Percentiles rank a stretch among this genome's conserved stretches.
Evolutionary conservation across 2,113 vertebrate species (phyloP).

Genomic region (Herpetotheres cachinnans): DNA sequence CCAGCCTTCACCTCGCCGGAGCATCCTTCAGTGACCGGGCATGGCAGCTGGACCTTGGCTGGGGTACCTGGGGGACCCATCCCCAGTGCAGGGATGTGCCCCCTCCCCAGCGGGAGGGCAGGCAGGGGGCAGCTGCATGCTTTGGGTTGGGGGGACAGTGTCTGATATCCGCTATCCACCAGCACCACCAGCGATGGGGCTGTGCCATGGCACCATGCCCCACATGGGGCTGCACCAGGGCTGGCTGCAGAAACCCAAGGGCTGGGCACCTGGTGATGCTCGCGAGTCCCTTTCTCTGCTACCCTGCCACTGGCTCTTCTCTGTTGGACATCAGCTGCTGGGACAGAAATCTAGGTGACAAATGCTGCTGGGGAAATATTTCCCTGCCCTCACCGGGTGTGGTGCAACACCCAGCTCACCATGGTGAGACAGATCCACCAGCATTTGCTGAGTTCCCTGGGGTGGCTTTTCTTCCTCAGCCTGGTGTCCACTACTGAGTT

Average conservation of each 20-base stretch:
- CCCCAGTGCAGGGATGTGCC: fast-evolving
- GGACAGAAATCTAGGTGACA: not conserved
- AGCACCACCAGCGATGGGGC: fast-evolving
- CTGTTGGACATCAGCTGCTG: no score
- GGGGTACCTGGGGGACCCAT: not conserved
- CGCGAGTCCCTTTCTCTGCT: fast-evolving
- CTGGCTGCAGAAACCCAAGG: not conserved
- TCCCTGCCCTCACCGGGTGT: not conserved
- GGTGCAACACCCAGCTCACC: fast-evolving
- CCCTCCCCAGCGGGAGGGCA: not conserved
- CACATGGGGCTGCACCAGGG: fast-evolving
- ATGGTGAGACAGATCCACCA: fast-evolving
- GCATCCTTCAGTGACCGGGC: fast-evolving
- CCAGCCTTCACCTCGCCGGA: fast-evolving
- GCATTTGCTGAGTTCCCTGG: not conserved
- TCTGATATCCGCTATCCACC: not conserved
- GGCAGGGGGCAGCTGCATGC: not conserved
- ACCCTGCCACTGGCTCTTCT: not conserved
- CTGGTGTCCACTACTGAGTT: not conserved
- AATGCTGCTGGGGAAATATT: not conserved
- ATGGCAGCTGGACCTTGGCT: not conserved
- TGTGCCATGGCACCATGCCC: not conserved
- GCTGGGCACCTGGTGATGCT: fast-evolving
- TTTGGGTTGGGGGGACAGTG: fast-evolving
- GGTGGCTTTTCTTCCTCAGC: not conserved